Base-by-base conservation (phyloP, 2,888 invertebrate genomes). In the Noctua pronuba region DNA sequence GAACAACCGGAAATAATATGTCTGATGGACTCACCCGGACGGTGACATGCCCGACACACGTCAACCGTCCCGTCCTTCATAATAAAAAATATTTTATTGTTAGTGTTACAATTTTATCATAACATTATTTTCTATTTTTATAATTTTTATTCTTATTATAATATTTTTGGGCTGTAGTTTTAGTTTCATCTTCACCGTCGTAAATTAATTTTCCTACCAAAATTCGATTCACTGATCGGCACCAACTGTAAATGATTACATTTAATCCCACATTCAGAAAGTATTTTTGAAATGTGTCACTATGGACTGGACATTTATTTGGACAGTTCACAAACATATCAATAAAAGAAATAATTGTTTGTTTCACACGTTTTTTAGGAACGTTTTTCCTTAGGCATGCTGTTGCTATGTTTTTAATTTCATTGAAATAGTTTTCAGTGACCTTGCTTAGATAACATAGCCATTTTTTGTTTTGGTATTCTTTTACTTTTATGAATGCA, bases 381-480 rank as follows among this genome's bases (percentile, higher is more conserved):
- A 65, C 31, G 11, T 65, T 49, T 52, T 13, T 66, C 5, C 8
- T 66, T 21, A 73, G 4, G 2, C 44, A 52, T 18, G 38, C 52
- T 0, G 52, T 52, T 10, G 65, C 35, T 35, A 35, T 35, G 35
- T 35, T 35, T 35, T 35, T 35, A 35, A 35, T 35, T 35, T 35
- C 35, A 24, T 66, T 41, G 46, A 77, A 80, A 46, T 46, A 67
- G 21, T 71, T 60, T 41, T 69, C 73, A 10, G n/a, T 28, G 71
- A 68, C 58, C 13, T 72, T 18, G 21, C 31, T 66, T 1, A 75
- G 81, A 73, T 81, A 81, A 41, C 72, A 80, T 18, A 77, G 46
- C 70, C 77, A 80, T 55, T 74, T 55, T 71, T 69, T n/a, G 21
- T 74, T 67, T 28, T n/a, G 0, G 5, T 78, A 81, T 65, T 78